Conservation (phyloP, 2,113 vertebrate species). For the Illadopsis cleaveri region DNA sequence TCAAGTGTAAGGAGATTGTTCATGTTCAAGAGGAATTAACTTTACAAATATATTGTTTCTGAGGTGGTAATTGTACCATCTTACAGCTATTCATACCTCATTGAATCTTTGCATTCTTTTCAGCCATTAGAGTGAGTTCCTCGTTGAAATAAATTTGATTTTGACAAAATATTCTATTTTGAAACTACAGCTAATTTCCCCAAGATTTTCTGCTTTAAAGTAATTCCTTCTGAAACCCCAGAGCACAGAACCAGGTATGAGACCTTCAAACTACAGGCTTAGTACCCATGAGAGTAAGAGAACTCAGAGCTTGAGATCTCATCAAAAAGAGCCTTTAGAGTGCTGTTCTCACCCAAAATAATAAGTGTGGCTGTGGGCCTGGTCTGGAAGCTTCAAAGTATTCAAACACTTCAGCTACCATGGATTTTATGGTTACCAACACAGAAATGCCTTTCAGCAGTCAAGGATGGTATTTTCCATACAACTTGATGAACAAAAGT, state of each 20-base stretch:
- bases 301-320: neutral
- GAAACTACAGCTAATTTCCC: conserved; percentile 72
- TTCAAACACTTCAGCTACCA: neutral
- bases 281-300: neutral
- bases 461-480: neutral
- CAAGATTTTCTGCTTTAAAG: conserved; percentile 55
- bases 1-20: conserved; percentile 87
- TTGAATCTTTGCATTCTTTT: conserved; percentile 88
- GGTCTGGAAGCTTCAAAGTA: neutral
- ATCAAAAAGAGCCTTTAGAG: neutral
- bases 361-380: neutral
- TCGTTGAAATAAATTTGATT: conserved; percentile 80
- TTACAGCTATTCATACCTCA: conserved; percentile 93
- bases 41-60: conserved; percentile 95
- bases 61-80: conserved; percentile 92
- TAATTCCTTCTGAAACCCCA: conserved; percentile 32
- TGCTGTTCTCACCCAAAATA: neutral
- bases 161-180: conserved; percentile 80
- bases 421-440: neutral
- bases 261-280: neutral
- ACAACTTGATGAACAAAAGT: neutral
- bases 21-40: conserved; percentile 87
- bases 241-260: neutral
- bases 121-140: conserved; percentile 78
- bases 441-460: neutral